Conservation (phyloP, 35 echinoderm and acorn worm genomes). For the Hemicentrotus pulcherrimus region DNA sequence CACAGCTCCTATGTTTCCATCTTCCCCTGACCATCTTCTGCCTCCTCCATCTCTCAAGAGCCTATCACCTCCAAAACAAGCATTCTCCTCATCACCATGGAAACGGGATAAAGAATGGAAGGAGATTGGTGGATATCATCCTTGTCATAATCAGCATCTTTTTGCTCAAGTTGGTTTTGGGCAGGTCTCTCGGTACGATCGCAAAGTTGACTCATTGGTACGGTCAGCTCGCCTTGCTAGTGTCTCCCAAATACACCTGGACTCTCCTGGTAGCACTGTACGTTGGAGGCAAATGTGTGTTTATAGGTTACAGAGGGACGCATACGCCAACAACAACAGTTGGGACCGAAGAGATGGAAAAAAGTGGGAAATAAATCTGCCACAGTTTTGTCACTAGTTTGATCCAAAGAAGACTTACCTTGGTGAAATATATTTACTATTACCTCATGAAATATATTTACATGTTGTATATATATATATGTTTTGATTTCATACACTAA, state of each 20-base stretch:
- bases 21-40: conserved; percentile 31
- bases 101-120: not conserved
- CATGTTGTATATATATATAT: not conserved
- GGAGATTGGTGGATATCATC: not conserved
- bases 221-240: not conserved
- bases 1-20: not conserved
- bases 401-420: not conserved
- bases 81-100: not conserved
- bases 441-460: too few species aligned
- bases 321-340: not conserved
- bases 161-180: conserved; percentile 7
- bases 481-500: too few species aligned
- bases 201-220: conserved; percentile 5
- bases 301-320: not conserved
- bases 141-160: conserved; percentile 16
- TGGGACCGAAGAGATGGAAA: not conserved
- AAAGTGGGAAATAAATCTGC: not conserved
- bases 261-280: not conserved
- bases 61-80: not conserved
- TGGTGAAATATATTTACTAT: too few species aligned
- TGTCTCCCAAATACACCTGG: conserved; percentile 37
- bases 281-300: not conserved
- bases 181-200: not conserved
- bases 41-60: conserved; percentile 20
- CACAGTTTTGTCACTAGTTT: not conserved